Base-by-base conservation (phyloP, 1,140 invertebrate genomes). In the Sesamia nonagrioides region DNA sequence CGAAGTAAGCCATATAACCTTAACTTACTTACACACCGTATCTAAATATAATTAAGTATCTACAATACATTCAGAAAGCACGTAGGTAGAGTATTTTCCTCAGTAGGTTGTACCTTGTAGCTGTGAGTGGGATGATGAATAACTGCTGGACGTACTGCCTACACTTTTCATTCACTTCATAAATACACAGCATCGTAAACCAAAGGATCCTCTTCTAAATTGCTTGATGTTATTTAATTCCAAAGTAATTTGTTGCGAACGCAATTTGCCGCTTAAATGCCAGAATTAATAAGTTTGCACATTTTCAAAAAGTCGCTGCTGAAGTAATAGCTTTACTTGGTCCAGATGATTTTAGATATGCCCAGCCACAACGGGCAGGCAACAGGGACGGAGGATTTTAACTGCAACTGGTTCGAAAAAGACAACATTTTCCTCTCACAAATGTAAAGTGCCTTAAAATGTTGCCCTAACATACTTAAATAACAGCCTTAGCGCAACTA, bases 381-480 rank as follows among this genome's bases (percentile, higher is more conserved):
- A 93, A 94, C 88, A 93, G 87, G 85, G 91, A 93, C 83, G 87
- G 90, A 93, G 87, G 84, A 94, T 92, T 94, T 92, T 91, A 91
- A 93, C 91, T 93, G 91, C 91, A 90, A 93, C 90, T 93, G 91
- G 90, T 92, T 93, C 88, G 91, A 94, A 92, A 93, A 94, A 93
- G 92, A 93, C 93, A 94, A 93, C 91, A 92, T 93, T 92, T 92
- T 86, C 85, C 80, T 79, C 78, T 56, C 60, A 48, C 42, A 82
- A 73, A 61, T 68, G 77, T 79, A 85, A 82, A 85, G 77, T 15
- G 80, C 69, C 82, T 56, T 86, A 90, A 83, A 82, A 71, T 76
- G 56, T 81, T 9, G n/a, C 7, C 35, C 6, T 15, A 9, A 27
- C 9, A 33, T 69, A 52, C 68, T 40, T 66, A 18, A 90, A 86